Evolutionary conservation across 2,113 vertebrate species (phyloP), one percentile per base, ranked within the genome.

Genomic region (Notiomystis cincta): DNA sequence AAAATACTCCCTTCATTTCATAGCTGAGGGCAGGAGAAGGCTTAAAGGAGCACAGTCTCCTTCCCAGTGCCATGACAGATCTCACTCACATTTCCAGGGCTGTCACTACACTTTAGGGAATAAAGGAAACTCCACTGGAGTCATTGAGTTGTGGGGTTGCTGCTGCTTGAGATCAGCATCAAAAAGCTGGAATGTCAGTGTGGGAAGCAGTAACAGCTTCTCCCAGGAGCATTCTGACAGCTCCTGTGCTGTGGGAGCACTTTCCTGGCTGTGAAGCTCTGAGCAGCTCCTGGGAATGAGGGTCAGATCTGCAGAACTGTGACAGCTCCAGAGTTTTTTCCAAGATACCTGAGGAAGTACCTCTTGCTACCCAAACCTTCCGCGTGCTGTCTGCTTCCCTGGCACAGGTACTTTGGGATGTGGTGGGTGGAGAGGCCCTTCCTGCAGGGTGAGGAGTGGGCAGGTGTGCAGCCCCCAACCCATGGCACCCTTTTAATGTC

Each of bases 271-370:
- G 4, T 2, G 9, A 4, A 8, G 16, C 19, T 45, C 21, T 6
- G 28, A 67, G 82, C 64, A 35, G 82, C 28, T 67, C 21, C 2
- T 9, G 7, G 67, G 6, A 60, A n/a, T 6, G 48, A 23, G 31
- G 3, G 6, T 23, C 62, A 15, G 44, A 7, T 7, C 37, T 53
- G 31, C 0, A 0, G 31, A n/a, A 6, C 15, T 0, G 0, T 0
- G 31, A 1, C 21, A 7, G 27, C 20, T 44, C 10, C 13, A 9
- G 48, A 31, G 72, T 22, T 2, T 80, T 86, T 54, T 48, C 57
- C 15, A 3, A 14, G 66, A 8, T 10, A 2, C 0, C 37, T 57
- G 75, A n/a, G n/a, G 18, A 38, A 30, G 42, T 16, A 4, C 2
- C 20, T 31, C 10, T 65, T 0, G 5, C 45, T 37, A 2, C 28